Evolutionary conservation across 1,140 invertebrate genomes (phyloP), one percentile per base, ranked within the genome.

Genomic region (Nephila pilipes): DNA sequence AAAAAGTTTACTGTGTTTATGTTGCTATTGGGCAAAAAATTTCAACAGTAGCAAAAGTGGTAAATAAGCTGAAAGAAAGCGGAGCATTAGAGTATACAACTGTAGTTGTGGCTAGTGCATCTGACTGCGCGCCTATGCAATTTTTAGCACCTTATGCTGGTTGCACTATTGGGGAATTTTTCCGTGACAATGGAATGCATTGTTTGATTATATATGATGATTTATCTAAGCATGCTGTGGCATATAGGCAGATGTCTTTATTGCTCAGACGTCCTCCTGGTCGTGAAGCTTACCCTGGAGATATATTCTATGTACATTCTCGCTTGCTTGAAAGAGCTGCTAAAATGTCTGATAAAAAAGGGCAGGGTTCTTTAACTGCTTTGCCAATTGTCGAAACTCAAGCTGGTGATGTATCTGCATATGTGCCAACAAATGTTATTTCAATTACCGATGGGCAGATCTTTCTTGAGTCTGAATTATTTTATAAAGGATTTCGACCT

Each of bases 1-100:
- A 38, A 46, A 65, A 80, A 14, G 10, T 95, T 20, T 69, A 92
- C 16, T 95, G 94, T 85, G 60, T 95, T 60, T 95, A 95, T 63
- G 94, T 95, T 60, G 94, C 94, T 10, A 93, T 95, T 55, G 94
- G 94, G 38, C 94, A 95, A 92, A 95, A 95, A 93, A 55, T 8
- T n/a, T 95, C 94, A 1, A 94, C 94, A 14, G 54, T 94, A 90
- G 65, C 18, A 58, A 58, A 58, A 20, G 57, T 58, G 14, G 57
- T 58, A 16, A 16, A 58, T 58, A 58, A 58, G 20, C 57, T 58
- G 14, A 22, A 58, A 58, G 57, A 58, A 22, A 16, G 20, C 14
- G 20, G 20, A 20, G 57, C 57, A 58, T 22, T 58, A 20, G 57
- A 58, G 20, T 20, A 58, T 58, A 58, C 57, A 58, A 58, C 20